Conservation (phyloP, 2,113 vertebrate genomes). For the Pollimyrus isidori region DNA sequence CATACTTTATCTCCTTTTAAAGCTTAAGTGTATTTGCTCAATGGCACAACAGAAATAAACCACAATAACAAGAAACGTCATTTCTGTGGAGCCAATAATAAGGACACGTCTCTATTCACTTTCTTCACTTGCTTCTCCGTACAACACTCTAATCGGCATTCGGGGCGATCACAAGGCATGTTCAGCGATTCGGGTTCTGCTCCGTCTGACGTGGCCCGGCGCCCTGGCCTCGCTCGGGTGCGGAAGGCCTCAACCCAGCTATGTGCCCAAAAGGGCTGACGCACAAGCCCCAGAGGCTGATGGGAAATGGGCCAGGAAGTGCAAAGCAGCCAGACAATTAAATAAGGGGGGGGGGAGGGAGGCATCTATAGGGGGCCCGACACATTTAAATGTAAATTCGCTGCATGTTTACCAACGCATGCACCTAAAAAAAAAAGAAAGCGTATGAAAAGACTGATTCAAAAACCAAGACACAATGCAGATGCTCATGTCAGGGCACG, state of each 20-base stretch:
- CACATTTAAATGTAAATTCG: slow-evolving; percentile 3
- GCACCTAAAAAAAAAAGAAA: background rate
- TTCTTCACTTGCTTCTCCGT: no score
- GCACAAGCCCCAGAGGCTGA: background rate
- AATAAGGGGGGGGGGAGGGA: background rate
- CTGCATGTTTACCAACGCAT: background rate
- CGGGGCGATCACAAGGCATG: background rate
- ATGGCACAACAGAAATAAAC: background rate
- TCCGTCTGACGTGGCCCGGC: background rate
- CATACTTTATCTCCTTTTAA: background rate
- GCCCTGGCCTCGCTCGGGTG: background rate
- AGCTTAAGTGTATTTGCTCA: background rate
- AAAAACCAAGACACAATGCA: background rate
- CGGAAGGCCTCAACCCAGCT: background rate
- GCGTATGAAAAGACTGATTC: background rate
- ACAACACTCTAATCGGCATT: background rate
- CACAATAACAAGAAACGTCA: background rate
- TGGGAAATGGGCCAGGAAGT: slow-evolving; percentile 4
- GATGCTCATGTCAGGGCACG: background rate
- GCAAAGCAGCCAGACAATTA: background rate
- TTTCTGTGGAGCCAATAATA: background rate
- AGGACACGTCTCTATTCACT: background rate
- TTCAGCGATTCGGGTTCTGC: background rate
- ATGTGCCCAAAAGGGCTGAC: background rate
- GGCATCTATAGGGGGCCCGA: background rate